Percentiles rank a stretch among this genome's conserved stretches.
Conservation (phyloP, 2,888 invertebrate species). For the Epistrophe eligans region DNA sequence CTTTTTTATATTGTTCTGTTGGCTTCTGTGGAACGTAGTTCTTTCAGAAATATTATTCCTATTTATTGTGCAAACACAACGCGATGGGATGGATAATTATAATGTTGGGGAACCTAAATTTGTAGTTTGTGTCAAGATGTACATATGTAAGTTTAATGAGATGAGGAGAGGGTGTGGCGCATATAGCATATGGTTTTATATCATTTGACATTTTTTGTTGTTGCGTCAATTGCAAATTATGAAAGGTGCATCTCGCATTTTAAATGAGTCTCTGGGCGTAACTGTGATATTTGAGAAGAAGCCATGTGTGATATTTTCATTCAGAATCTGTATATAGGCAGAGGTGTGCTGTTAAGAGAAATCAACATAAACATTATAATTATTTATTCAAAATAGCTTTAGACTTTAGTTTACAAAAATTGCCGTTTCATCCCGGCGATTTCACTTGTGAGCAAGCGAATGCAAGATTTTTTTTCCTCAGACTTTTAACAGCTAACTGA, state of each 20-base stretch:
- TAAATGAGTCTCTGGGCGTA: constrained; percentile 40
- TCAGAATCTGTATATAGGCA: neutral
- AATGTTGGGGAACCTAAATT: constrained; percentile 36
- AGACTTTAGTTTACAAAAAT: too few relatives aligned
- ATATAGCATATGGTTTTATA: constrained; percentile 37
- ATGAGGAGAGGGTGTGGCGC: constrained; percentile 41
- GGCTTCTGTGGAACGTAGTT: constrained; percentile 30
- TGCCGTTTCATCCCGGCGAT: too few relatives aligned
- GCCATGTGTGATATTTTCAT: constrained; percentile 20
- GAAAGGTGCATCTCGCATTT: constrained; percentile 52
- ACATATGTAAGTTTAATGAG: constrained; percentile 10
- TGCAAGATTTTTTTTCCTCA: too few relatives aligned
- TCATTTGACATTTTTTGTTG: constrained; percentile 37
- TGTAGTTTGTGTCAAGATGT: constrained; percentile 54
- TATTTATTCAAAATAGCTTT: too few relatives aligned
- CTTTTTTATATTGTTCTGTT: constrained; percentile 11
- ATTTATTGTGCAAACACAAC: constrained; percentile 43
- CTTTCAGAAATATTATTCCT: constrained; percentile 8
- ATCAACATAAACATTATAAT: too few relatives aligned
- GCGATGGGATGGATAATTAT: constrained; percentile 60
- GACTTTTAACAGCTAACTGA: too few relatives aligned
- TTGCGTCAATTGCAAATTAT: constrained; percentile 8
- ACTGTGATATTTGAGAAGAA: constrained; percentile 29
- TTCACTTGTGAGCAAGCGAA: too few relatives aligned
- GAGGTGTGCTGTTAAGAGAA: neutral